Evolutionary conservation across 2,888 invertebrate species (phyloP), one percentile per base, ranked within the genome.

Genomic region (Gryllus longicercus): DNA sequence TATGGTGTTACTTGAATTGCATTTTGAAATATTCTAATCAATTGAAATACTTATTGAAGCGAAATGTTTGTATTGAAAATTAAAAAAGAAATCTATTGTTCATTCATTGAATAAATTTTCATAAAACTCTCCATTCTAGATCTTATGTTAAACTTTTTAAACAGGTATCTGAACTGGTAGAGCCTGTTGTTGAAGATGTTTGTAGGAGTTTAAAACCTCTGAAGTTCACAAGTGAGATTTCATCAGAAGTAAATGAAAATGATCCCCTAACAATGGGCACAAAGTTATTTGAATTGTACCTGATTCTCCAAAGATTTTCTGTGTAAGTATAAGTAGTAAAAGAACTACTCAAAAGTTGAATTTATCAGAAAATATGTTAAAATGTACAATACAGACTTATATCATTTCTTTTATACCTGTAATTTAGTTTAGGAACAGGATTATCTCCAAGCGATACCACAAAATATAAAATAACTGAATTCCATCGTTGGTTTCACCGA

Each of bases 231-330:
- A 84, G 85, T 18, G 79, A 79, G 18, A 78, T 81, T 5, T 81
- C 77, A 49, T 82, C 82, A 50, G 82, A 79, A 12, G 79, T 82
- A 51, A 77, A 81, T 74, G 89, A 90, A 8, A 87, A 90, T 21
- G 93, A 93, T 83, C 92, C 93, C 18, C 87, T 96, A 75, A 91
- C 92, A 2, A 93, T 95, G 90, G 96, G 96, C 0, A 97, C 96
- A 1, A 93, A 95, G 2, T 88, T 98, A 79, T 97, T 98, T 87
- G 97, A 98, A 87, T 89, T 98, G 12, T 98, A 98, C 87, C 90
- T 98, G 83, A 92, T 95, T 1, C 88, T 98, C 80, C 96, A 97
- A 86, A 92, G 96, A 87, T 96, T 96, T 88, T 90, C 93, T 76
- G 89, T 91, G 91, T 92, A 88, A 89, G 93, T 90, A 79, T 38